Conservation (phyloP, 2,797 vertebrate genomes). For the Melanotaenia boesemani region DNA sequence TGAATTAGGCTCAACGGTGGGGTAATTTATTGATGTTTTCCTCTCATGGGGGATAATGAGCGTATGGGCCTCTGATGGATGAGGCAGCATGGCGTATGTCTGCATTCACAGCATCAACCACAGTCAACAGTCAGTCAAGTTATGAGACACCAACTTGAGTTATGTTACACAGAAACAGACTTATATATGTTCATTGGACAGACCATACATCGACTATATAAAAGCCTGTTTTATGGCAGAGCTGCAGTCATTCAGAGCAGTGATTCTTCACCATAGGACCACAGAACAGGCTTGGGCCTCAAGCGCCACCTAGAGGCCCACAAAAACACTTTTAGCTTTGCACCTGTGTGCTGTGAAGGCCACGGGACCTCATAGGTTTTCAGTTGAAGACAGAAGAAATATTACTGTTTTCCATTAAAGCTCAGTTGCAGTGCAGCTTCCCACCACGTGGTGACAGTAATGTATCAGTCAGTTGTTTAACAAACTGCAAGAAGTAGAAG, state of each 20-base stretch:
- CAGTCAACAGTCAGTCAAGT: slow-evolving; percentile 43
- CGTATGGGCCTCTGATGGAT: slow-evolving; percentile 77
- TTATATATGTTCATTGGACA: slow-evolving; percentile 38
- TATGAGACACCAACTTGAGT: slow-evolving; percentile 43
- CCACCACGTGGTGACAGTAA: no score
- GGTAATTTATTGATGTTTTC: slow-evolving; percentile 84
- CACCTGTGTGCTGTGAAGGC: no score
- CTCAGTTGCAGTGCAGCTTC: no score
- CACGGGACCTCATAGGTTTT: no score
- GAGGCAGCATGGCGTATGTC: slow-evolving; percentile 48
- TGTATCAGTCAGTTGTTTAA: no score
- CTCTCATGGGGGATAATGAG: slow-evolving; percentile 79
- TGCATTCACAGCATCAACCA: slow-evolving; percentile 44
- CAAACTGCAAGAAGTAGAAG: no score
- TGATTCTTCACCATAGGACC: no score
- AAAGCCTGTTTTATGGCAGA: slow-evolving; percentile 45
- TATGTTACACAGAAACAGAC: slow-evolving; percentile 40
- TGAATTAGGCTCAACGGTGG: slow-evolving; percentile 82
- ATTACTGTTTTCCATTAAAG: no score
- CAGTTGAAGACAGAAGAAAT: no score
- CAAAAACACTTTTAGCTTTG: no score
- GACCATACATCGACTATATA: slow-evolving; percentile 37
- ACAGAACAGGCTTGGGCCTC: no score
- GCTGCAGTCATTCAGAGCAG: slow-evolving; percentile 10
- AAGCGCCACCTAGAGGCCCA: no score